Base-by-base conservation (phyloP, 2,888 invertebrate genomes). In the Caenorhabditis sp. region DNA sequence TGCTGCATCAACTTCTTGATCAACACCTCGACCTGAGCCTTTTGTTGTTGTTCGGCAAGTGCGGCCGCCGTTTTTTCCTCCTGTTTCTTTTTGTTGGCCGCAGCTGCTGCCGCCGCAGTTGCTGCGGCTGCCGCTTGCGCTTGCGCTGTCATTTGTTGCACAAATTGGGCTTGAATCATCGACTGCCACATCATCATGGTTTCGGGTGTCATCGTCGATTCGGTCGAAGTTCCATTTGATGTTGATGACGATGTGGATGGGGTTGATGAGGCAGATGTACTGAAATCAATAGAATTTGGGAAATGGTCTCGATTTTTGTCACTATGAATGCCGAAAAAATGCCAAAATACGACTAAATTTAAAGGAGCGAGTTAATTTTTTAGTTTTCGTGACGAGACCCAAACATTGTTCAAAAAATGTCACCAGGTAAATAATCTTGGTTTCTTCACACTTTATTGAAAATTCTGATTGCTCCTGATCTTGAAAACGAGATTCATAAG, bases 141-240 rank as follows among this genome's bases (percentile, higher is more conserved):
- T 12, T 12, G 8, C 23, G 19, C 43, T 1, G 51, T 21, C 31
- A 53, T 21, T 53, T 51, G 53, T 17, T 61, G 61, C 21, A 61
- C 23, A 17, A 62, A 49, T 49, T 62, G 68, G 14, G 60, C 59
- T 43, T 65, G 65, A 12, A 71, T 24, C 58, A 66, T 31, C 26
- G 57, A 51, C 31, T 78, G 77, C 73, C 73, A 73, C 62, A 68
- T 68, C 36, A 53, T 17, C 37, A 73, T 49, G 55, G 65, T 59
- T 12, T 73, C 61, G 6, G 66, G 58, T 1, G 60, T 26, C 61
- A 66, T 57, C 31, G 53, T 3, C 26, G 27, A 8, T n/a, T 53
- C 21, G 3, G 62, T 23, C 10, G 43, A n/a, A 36, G 24, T 21
- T 3, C 19, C 49, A 60, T 14, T 31, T n/a, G 19, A n/a, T 2